Conservation (phyloP, 2,888 invertebrate genomes). For the Enoplolaimus lenunculus region DNA sequence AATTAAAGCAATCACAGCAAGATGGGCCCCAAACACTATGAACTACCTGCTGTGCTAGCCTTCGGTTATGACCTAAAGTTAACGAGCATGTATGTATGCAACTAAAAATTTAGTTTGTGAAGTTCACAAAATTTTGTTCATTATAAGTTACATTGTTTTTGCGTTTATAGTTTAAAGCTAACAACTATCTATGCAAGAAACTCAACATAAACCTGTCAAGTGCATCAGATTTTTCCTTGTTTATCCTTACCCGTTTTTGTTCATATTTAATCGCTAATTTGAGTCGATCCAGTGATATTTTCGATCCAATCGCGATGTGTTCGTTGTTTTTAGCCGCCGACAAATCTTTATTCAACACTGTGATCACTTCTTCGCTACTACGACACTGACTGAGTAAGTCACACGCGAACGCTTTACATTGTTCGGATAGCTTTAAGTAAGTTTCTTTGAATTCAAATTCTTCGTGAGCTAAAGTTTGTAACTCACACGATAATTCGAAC, state of each 20-base stretch:
- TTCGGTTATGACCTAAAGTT: no score
- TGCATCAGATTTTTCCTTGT: no score
- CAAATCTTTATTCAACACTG: conserved; percentile 45
- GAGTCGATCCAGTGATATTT: conserved; percentile 43
- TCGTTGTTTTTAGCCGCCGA: conserved; percentile 35
- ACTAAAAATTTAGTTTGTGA: no score
- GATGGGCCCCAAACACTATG: no score
- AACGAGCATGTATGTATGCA: no score
- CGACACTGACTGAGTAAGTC: conserved; percentile 49
- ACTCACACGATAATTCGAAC: conserved; percentile 47
- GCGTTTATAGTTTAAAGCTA: no score
- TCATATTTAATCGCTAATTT: conserved; percentile 50
- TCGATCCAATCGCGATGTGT: conserved; percentile 32
- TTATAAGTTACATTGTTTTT: no score
- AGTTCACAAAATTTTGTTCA: no score
- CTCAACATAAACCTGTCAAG: no score
- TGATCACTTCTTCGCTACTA: conserved; percentile 48
- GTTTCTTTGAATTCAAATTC: conserved; percentile 49
- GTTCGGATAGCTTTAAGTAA: conserved; percentile 44
- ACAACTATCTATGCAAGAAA: no score
- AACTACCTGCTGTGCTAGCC: no score
- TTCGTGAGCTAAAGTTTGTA: conserved; percentile 44
- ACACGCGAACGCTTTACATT: conserved; percentile 49
- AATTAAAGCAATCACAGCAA: no score
- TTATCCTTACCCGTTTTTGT: conserved; percentile 49